These are phyloP conservation scores for Steinernema carpocapsae DNA, from an alignment of 2,888 invertebrate species.

Conservation along the genomic window DNA sequence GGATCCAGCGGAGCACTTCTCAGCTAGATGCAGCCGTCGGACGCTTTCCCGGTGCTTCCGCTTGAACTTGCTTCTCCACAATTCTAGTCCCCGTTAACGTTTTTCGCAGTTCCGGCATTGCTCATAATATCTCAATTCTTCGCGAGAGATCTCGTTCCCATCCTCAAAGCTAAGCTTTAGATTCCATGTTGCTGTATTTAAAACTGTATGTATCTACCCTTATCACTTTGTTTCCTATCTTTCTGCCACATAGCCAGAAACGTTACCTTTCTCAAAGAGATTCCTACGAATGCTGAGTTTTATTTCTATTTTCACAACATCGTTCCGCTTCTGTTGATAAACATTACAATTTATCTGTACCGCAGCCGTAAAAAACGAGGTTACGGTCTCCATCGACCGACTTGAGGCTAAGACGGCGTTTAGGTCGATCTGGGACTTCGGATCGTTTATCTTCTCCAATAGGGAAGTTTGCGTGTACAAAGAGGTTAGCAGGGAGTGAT, in stretches of 20 bases:
- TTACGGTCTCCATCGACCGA: conserved; percentile 43
- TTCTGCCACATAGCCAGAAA: conserved; percentile 22
- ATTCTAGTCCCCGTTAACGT: conserved; percentile 29
- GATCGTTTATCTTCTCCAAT: conserved; percentile 47
- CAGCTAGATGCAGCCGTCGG: neutral
- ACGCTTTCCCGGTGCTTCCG: conserved; percentile 30
- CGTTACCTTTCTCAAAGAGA: conserved; percentile 2
- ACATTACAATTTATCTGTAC: conserved; percentile 11
- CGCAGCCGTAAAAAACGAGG: conserved; percentile 40
- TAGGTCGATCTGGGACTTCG: conserved; percentile 35
- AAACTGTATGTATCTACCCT: conserved; percentile 10
- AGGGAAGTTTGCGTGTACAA: conserved; percentile 50
- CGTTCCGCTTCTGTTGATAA: conserved; percentile 15
- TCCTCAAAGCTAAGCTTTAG: conserved; percentile 2
- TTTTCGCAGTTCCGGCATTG: neutral
- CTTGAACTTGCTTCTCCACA: conserved; percentile 18
- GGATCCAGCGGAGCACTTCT: conserved; percentile 25
- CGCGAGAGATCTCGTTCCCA: conserved; percentile 31
- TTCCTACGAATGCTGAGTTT: neutral
- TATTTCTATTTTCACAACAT: conserved; percentile 3
- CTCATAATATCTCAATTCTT: conserved; percentile 1
- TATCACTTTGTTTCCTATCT: conserved; percentile 19
- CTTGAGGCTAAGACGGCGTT: conserved; percentile 42
- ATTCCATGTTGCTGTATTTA: conserved; percentile 16
- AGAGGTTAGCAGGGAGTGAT: conserved; percentile 50